Base-by-base conservation (phyloP, 2,797 vertebrate species). In the Acanthurus tractus region DNA sequence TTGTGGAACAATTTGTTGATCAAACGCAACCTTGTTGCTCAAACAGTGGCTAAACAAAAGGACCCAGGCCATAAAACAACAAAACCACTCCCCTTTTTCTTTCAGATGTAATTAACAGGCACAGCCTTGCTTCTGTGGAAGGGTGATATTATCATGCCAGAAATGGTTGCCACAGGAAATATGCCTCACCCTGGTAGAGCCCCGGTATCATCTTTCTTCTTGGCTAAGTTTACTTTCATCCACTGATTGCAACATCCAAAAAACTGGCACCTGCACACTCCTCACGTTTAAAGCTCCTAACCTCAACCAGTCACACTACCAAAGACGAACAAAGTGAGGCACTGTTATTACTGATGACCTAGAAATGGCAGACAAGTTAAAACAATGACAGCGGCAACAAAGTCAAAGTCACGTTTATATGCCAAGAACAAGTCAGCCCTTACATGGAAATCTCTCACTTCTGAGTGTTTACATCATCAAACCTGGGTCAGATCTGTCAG, bases 361-460 rank as follows among this genome's bases (percentile, higher is more conserved):
- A 40, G 56, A 80, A 52, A 63, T 6, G 17, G 75, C 76, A 77
- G 70, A 20, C 55, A 9, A 62, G 76, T 67, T 63, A 38, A 86
- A 65, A 87, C 82, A 88, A 82, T 63, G 34, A 36, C 46, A 71
- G 78, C 6, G 56, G 59, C 73, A 52, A 59, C 61, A 64, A 53
- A 38, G 55, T 55, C 79, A 69, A n/a, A 52, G 70, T 76, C 83
- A 86, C 22, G 14, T 79, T 87, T 55, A 54, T 13, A 9, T 48
- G 76, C 44, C 9, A 29, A 57, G 70, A 79, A 48, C 57, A 34
- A 65, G 25, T 42, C 72, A 22, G 57, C 18, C 76, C 81, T 79
- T 82, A 88, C 56, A 79, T 70, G 86, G 87, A 84, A 82, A 61
- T 77, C 58, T 25, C 61, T 34, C 3, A 6, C 48, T 25, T 34